Conservation (phyloP, 2,113 vertebrate genomes). For the Edolisoma coerulescens region DNA sequence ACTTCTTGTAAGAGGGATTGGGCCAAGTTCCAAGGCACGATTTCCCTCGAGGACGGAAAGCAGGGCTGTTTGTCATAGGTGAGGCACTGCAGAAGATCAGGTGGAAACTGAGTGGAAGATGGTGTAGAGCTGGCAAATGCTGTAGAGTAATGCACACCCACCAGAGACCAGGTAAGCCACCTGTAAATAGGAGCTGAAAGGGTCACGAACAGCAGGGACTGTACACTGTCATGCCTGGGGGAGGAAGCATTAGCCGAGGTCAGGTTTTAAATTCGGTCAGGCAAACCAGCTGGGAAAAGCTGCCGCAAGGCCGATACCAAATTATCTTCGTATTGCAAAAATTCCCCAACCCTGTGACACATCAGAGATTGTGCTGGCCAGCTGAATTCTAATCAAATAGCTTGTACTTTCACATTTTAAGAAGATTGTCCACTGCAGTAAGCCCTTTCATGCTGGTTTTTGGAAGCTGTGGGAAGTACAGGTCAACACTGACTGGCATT, state of each 20-base stretch:
- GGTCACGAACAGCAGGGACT: background rate
- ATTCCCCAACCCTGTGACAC: background rate
- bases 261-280: background rate
- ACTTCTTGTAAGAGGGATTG: background rate
- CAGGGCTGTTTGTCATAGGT: background rate
- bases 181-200: background rate
- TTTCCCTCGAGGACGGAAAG: background rate
- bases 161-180: background rate
- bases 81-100: background rate
- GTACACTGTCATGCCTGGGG: background rate
- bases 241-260: background rate
- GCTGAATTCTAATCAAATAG: background rate
- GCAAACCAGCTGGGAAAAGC: background rate
- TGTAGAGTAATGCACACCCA: background rate
- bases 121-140: accelerated
- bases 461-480: background rate
- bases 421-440: background rate
- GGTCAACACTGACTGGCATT: background rate
- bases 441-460: background rate
- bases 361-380: background rate
- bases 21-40: background rate
- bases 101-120: background rate
- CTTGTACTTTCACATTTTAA: background rate
- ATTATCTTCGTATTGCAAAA: background rate
- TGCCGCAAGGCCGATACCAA: background rate